Evolutionary conservation across 2,113 vertebrate genomes (phyloP).

Genomic region (Entomyzon cyanotis): DNA sequence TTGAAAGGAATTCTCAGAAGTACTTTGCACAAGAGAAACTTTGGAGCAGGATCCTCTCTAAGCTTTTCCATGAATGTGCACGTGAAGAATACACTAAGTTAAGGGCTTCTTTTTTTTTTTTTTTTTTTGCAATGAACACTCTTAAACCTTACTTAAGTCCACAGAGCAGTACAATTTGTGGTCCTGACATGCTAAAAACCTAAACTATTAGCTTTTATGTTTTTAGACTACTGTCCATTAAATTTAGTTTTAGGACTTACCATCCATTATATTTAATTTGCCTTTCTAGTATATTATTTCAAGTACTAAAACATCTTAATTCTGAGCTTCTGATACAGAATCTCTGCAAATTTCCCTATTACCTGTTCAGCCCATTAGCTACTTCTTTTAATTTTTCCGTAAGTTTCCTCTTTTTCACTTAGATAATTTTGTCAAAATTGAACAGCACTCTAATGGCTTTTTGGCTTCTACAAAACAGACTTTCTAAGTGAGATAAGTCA

Average conservation of each 20-base stretch:
- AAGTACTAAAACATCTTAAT: not conserved
- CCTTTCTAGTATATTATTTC: not conserved
- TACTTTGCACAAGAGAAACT: not conserved
- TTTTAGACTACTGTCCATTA: not conserved
- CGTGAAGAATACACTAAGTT: not conserved
- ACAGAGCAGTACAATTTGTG: not conserved
- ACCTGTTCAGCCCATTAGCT: not conserved
- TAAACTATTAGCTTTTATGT: not conserved
- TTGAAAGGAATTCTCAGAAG: not conserved
- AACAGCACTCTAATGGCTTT: not conserved
- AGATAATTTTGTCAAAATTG: not conserved
- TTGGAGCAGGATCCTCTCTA: not conserved
- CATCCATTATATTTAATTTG: not conserved
- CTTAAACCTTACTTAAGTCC: not conserved
- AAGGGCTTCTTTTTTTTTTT: not conserved
- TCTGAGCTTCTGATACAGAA: not conserved
- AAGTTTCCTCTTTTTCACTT: not conserved
- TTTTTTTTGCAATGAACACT: not conserved
- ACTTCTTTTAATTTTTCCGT: not conserved
- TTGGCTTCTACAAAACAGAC: not conserved
- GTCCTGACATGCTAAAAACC: not conserved
- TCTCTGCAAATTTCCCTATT: not conserved
- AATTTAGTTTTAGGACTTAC: not conserved
- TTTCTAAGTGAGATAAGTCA: not conserved
- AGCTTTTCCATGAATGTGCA: not conserved